Percentiles rank a stretch among this genome's conserved stretches.
These are phyloP conservation scores for Pseudomyrmex dendroicus DNA, from an alignment of 1,140 invertebrate genomes.

Conservation along the genomic window DNA sequence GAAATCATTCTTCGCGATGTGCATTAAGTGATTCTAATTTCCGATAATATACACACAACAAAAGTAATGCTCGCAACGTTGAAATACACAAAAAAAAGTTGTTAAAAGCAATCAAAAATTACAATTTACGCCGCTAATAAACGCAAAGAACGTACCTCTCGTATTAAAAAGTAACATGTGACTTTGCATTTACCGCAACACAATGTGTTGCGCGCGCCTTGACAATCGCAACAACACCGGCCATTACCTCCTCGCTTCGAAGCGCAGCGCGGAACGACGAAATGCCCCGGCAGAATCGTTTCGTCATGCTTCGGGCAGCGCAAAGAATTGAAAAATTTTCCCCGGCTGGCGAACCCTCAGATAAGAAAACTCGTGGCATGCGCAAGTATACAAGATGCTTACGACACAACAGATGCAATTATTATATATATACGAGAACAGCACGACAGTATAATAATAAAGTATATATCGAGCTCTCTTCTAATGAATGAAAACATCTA, in stretches of 20 bases:
- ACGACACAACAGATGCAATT: constrained; percentile 76
- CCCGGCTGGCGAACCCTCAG: constrained; percentile 64
- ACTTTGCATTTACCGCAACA: too few species aligned
- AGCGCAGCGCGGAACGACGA: constrained; percentile 32
- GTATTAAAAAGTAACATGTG: too few species aligned
- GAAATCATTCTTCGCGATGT: too few species aligned
- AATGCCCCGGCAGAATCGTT: constrained; percentile 65
- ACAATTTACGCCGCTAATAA: too few species aligned
- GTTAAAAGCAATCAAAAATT: too few species aligned
- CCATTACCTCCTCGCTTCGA: constrained; percentile 45
- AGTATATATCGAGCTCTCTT: constrained; percentile 43
- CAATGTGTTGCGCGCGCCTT: background rate
- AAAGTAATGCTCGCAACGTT: too few species aligned
- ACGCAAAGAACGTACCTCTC: too few species aligned
- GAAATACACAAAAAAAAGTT: too few species aligned
- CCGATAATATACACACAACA: too few species aligned
- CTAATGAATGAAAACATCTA: constrained; percentile 45
- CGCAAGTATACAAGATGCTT: constrained; percentile 77
- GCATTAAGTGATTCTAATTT: too few species aligned
- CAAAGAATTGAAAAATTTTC: constrained; percentile 67
- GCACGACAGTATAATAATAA: constrained; percentile 55
- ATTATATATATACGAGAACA: constrained; percentile 61
- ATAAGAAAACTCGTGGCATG: constrained; percentile 73
- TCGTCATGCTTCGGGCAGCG: constrained; percentile 70
- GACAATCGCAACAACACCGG: constrained; percentile 23